phyloP scores from a whole-genome alignment of 2,888 invertebrate species.

The Zelleria hepariella region DNA sequence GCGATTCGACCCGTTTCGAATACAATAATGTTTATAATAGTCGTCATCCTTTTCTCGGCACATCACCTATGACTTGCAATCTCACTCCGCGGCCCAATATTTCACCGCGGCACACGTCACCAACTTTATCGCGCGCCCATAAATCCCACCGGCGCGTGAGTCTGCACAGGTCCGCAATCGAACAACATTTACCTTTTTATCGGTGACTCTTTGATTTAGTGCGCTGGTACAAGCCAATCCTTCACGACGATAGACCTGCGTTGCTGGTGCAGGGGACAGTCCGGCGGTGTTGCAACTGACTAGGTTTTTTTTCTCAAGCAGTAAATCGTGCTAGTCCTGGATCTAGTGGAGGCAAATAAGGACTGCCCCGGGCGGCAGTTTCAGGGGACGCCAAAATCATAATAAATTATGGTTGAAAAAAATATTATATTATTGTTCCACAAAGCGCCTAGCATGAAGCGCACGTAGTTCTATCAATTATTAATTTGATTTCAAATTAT shows the following conservation, averaged over 20 bases:
- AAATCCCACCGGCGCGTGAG: constrained; percentile 49
- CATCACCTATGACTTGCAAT: background rate
- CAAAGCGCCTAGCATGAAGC: background rate
- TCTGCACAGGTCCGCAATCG: constrained; percentile 37
- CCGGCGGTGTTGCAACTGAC: background rate
- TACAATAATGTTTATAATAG: background rate
- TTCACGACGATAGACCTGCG: constrained; percentile 57
- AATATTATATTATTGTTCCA: background rate
- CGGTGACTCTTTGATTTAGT: constrained; percentile 60
- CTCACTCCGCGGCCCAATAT: constrained; percentile 32
- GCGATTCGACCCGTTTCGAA: no score
- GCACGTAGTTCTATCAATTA: background rate
- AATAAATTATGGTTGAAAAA: background rate
- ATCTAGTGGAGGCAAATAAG: background rate
- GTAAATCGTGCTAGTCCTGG: background rate
- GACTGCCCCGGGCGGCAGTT: background rate
- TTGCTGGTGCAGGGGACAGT: background rate
- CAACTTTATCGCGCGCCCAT: constrained; percentile 65
- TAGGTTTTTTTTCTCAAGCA: background rate
- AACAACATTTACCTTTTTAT: constrained; percentile 71
- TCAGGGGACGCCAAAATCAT: no score
- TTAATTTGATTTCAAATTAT: no score
- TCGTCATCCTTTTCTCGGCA: background rate
- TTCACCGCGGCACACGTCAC: constrained; percentile 39
- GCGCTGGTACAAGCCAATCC: constrained; percentile 50